Evolutionary conservation across 2,113 vertebrate species (phyloP).

Genomic region (Cephalophus harveyi): DNA sequence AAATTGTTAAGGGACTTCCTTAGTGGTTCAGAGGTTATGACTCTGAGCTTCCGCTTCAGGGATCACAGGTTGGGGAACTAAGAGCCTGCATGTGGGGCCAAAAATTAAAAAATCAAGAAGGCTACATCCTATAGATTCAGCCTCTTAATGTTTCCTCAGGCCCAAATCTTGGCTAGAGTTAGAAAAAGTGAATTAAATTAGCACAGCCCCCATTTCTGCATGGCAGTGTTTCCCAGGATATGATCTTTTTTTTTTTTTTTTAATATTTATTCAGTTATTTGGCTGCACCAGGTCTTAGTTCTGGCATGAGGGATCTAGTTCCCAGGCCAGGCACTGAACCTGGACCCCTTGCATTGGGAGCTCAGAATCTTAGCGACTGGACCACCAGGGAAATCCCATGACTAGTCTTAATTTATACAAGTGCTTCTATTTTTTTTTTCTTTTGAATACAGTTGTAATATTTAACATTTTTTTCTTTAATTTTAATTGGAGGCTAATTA

Average conservation of each 20-base stretch:
- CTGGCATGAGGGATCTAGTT: background rate
- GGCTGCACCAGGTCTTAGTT: background rate
- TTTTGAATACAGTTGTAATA: background rate
- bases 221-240: background rate
- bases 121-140: background rate
- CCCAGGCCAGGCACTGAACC: background rate
- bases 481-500: background rate
- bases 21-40: background rate
- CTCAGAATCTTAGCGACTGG: background rate
- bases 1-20: background rate
- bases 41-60: background rate
- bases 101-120: background rate
- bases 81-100: background rate
- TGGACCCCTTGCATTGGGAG: background rate
- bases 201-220: background rate
- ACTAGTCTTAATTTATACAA: background rate
- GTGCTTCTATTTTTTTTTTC: background rate
- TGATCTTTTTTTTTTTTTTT: background rate
- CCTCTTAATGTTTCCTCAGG: background rate
- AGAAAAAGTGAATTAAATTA: background rate
- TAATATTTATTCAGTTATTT: background rate
- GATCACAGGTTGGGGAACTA: background rate
- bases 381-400: background rate
- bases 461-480: accelerated
- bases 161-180: background rate